Conservation (phyloP, 2,888 invertebrate genomes). For the Hyppa rectilinea region DNA sequence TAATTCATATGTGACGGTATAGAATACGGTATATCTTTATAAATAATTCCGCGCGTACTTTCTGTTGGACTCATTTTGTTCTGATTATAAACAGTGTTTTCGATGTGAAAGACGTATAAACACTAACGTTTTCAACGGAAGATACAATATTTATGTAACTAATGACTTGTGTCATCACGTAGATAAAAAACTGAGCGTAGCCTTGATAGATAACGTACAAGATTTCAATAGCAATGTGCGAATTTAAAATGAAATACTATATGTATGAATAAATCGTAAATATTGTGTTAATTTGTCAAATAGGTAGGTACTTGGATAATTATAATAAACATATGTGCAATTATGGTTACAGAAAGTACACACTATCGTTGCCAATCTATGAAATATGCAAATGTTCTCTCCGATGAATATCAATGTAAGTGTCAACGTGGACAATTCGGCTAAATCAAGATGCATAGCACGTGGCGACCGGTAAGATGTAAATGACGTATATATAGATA, state of each 20-base stretch:
- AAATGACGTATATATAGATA: conserved; percentile 23
- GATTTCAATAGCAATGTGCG: not conserved
- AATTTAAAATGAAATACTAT: too few relatives aligned
- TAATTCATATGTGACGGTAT: conserved; percentile 78
- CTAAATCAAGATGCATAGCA: conserved; percentile 17
- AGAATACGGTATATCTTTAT: conserved; percentile 69
- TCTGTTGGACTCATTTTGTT: conserved; percentile 43
- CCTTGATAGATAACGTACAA: conserved; percentile 44
- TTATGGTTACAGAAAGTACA: not conserved
- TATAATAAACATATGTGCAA: not conserved
- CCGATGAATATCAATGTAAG: conserved; percentile 3
- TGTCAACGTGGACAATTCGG: conserved; percentile 17
- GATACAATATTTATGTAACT: conserved; percentile 16
- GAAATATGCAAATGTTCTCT: conserved; percentile 6
- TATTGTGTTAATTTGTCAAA: not conserved
- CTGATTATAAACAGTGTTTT: conserved; percentile 17
- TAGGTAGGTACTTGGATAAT: not conserved
- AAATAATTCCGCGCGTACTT: conserved; percentile 66
- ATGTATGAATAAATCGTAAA: not conserved
- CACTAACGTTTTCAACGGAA: conserved; percentile 1
- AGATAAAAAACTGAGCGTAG: conserved; percentile 26
- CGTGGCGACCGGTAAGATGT: conserved; percentile 6
- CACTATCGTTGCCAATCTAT: not conserved
- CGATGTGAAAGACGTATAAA: conserved; percentile 15
- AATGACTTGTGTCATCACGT: not conserved